Evolutionary conservation across 2,797 vertebrate genomes (phyloP), one percentile per base, ranked within the genome.

Genomic region (Leptoclinus maculatus): DNA sequence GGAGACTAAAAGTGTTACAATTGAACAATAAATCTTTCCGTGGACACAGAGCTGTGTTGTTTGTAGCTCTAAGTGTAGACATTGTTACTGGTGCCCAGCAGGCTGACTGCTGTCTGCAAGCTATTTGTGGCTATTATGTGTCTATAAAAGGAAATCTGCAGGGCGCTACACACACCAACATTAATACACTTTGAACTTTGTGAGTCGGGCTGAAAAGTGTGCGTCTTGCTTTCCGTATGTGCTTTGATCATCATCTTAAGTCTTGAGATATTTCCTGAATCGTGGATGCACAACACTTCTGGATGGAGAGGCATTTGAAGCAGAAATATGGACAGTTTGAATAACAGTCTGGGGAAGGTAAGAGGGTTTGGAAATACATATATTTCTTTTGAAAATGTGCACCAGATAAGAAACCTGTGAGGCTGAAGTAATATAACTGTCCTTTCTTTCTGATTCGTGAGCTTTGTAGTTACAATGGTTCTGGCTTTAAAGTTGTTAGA

Each of bases 81-180:
- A 91, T 94, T 93, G 86, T 92, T 87, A 69, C 95, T 93, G 74
- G 91, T 94, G 89, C 91, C 93, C 93, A 91, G 93, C 89, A 94
- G 95, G 90, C 92, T 94, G 93, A 87, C 92, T 94, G 94, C 93
- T 93, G 90, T 94, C 93, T 93, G 74, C 27, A 87, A 93, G 95
- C 96, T 98, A 97, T 98, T 98, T 97, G 95, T 96, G 94, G 94
- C 93, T 93, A 95, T 96, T 95, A 84, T 66, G 94, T 70, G 78
- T 92, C 97, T 99, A 98, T 98, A 98, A 98, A 97, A 98, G 96
- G 98, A 97, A 97, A 95, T 93, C 93, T 74, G 83, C 25, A 80
- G 92, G 93, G 94, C 87, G 90, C 90, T 92, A 94, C 94, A 95
- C 95, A 94, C 95, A 95, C 94, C 86, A 88, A 86, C 88, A 82